Evolutionary conservation across 2,797 vertebrate genomes (phyloP).

Genomic region (Diceros bicornis): DNA sequence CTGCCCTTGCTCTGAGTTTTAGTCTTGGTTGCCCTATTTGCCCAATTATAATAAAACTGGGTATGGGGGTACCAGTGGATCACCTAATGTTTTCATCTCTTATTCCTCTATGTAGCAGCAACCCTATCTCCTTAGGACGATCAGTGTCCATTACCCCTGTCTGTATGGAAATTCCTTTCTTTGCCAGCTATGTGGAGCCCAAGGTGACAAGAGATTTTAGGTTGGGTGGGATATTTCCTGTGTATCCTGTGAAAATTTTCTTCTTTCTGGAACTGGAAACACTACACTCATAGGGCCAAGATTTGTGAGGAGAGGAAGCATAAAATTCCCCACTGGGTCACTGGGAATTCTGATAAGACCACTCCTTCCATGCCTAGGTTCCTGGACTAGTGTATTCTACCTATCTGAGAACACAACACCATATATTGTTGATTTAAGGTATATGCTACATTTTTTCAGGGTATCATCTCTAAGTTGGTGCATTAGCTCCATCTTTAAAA

Average conservation of each 20-base stretch:
- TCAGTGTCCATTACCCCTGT: not conserved
- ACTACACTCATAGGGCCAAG: not conserved
- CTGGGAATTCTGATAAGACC: not conserved
- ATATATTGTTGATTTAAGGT: not conserved
- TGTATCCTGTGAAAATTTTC: not conserved
- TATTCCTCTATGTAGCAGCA: not conserved
- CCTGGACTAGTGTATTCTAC: not conserved
- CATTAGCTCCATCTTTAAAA: not conserved
- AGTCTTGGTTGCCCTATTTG: not conserved
- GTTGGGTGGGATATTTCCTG: not conserved
- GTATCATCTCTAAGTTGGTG: not conserved
- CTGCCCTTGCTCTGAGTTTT: not conserved
- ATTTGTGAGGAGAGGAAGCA: not conserved
- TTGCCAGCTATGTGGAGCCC: not conserved
- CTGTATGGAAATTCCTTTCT: not conserved
- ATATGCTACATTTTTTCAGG: not conserved
- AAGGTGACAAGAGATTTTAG: not conserved
- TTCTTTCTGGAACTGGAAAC: not conserved
- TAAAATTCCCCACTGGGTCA: not conserved
- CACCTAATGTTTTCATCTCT: not conserved
- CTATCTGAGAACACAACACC: not conserved
- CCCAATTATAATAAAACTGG: not conserved
- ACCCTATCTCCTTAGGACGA: not conserved
- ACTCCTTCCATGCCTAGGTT: not conserved
- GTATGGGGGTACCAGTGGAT: accelerated